Conservation (phyloP, 2,888 invertebrate genomes). For the Leptopilina syphax region DNA sequence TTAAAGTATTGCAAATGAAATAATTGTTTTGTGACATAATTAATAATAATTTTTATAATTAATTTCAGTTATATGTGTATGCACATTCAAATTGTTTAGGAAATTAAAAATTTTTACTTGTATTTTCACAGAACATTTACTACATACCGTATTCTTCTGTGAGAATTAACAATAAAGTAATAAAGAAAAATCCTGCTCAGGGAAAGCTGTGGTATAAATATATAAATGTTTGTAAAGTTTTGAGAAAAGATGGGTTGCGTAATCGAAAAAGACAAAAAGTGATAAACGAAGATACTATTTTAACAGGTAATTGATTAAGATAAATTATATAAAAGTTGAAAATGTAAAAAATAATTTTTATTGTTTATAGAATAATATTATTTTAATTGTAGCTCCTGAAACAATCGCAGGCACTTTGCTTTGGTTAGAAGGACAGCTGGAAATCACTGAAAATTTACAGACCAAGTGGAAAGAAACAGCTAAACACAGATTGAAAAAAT, state of each 20-base stretch:
- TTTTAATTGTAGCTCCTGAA: not conserved
- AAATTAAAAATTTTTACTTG: no score
- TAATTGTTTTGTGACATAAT: not conserved
- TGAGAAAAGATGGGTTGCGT: not conserved
- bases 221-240: not conserved
- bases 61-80: no score
- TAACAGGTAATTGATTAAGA: not conserved
- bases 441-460: constrained; percentile 5
- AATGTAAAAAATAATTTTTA: not conserved
- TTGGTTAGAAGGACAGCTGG: constrained; percentile 6
- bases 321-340: not conserved
- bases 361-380: not conserved
- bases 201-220: constrained; percentile 19
- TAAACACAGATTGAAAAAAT: not conserved
- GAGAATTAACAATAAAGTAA: constrained; percentile 5
- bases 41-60: no score
- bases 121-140: not conserved
- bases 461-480: constrained; percentile 20
- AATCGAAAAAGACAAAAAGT: not conserved
- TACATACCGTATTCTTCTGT: constrained; percentile 16
- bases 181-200: constrained; percentile 12
- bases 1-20: not conserved
- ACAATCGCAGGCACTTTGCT: not conserved
- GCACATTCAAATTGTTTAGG: not conserved
- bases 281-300: not conserved